phyloP scores from a whole-genome alignment of 2,797 vertebrate genomes.

The Dendrocincla tyrannina region DNA sequence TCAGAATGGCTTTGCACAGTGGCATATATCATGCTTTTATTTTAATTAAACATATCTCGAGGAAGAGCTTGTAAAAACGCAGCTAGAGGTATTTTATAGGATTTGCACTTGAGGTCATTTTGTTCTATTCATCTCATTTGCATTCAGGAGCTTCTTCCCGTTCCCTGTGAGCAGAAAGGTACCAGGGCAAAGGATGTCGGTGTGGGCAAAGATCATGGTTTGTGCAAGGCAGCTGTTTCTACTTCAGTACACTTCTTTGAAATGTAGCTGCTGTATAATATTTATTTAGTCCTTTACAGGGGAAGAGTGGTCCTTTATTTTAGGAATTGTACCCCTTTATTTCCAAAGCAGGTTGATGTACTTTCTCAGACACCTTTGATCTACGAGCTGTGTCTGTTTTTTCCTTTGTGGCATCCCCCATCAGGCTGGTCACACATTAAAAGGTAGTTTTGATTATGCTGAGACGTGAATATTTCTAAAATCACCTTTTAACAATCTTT shows the following conservation, averaged over 20 bases:
- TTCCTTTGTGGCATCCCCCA: neutral
- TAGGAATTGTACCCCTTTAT: neutral
- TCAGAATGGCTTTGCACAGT: conserved; percentile 54
- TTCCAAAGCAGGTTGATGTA: neutral
- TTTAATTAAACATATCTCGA: conserved; percentile 75
- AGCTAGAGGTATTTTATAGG: conserved; percentile 65
- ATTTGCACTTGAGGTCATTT: conserved; percentile 70
- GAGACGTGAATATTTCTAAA: neutral
- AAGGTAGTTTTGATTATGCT: neutral
- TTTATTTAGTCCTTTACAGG: neutral
- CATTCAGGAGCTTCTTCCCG: conserved; percentile 22
- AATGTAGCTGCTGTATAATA: neutral
- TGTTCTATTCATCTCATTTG: conserved; percentile 61
- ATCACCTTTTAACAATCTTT: neutral
- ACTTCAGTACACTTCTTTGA: neutral
- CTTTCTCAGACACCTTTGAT: neutral
- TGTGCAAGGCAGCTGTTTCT: neutral
- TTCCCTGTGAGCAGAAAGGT: neutral
- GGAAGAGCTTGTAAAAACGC: conserved; percentile 72
- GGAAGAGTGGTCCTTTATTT: neutral
- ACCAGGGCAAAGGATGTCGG: neutral
- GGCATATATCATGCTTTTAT: conserved; percentile 72
- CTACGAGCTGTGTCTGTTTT: neutral
- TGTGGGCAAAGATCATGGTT: neutral
- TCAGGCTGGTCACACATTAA: neutral